These are phyloP conservation scores for Sebastolobus alascanus DNA, from an alignment of 2,797 vertebrate species.

Conservation along the genomic window DNA sequence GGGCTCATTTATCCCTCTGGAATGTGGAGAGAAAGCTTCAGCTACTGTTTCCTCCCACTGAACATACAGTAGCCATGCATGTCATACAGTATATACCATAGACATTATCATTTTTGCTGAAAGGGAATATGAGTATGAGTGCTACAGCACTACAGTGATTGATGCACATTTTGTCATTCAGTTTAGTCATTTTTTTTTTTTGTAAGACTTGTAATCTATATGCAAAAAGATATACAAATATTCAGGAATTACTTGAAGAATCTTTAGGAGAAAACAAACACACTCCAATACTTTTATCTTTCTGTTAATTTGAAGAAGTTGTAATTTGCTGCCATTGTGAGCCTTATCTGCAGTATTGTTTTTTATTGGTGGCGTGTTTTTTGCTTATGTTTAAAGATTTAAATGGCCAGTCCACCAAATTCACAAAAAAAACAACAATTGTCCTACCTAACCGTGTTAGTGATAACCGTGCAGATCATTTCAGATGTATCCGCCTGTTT, in stretches of 20 bases:
- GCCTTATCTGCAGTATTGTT: no score
- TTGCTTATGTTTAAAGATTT: no score
- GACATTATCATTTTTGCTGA: background rate
- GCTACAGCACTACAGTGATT: background rate
- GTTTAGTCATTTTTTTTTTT: background rate
- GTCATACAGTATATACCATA: background rate
- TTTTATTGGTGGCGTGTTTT: no score
- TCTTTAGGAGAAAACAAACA: background rate
- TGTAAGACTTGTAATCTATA: background rate
- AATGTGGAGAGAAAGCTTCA: slow-evolving; percentile 44
- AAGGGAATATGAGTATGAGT: background rate
- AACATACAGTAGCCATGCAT: slow-evolving; percentile 1
- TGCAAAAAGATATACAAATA: background rate
- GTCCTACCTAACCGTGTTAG: no score
- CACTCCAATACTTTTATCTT: background rate
- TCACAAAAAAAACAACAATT: no score
- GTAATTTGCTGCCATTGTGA: no score
- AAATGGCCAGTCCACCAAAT: no score
- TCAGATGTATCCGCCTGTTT: no score
- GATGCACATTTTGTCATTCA: background rate
- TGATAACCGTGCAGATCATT: no score
- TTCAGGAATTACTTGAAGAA: background rate
- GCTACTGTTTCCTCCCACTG: slow-evolving; percentile 27
- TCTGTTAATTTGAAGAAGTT: background rate
- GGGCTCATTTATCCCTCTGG: slow-evolving; percentile 45